Evolutionary conservation across 2,113 vertebrate species (phyloP).

Genomic region (Cottus gobio): DNA sequence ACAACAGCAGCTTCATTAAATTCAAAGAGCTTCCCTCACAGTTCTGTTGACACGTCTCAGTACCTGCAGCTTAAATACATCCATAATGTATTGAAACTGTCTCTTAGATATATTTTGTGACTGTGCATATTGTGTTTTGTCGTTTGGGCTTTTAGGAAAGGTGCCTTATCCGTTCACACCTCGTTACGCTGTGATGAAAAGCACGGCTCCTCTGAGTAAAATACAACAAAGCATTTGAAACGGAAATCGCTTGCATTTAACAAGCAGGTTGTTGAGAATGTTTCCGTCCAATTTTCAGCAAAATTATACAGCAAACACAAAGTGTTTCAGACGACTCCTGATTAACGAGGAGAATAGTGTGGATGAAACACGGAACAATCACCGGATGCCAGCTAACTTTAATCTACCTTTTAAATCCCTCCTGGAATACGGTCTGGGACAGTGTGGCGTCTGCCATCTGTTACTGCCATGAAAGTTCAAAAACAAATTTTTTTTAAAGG

Average conservation of each 20-base stretch:
- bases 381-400: slow-evolving; percentile 32
- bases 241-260: slow-evolving; percentile 5
- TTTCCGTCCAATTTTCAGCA: slow-evolving; percentile 11
- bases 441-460: slow-evolving; percentile 34
- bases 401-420: slow-evolving; percentile 49
- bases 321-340: slow-evolving; percentile 11
- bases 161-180: slow-evolving; percentile 1
- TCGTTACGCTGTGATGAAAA: background rate
- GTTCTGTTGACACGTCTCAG: slow-evolving; percentile 38
- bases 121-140: background rate
- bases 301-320: slow-evolving; percentile 31
- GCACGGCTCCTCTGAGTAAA: background rate
- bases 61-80: slow-evolving; percentile 24
- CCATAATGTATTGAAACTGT: slow-evolving; percentile 6
- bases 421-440: slow-evolving; percentile 18
- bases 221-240: background rate
- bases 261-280: background rate
- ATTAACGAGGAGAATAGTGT: slow-evolving; percentile 23
- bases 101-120: slow-evolving; percentile 1
- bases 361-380: slow-evolving; percentile 20
- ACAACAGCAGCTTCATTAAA: slow-evolving; percentile 63
- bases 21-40: slow-evolving; percentile 40
- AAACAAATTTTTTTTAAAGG: slow-evolving; percentile 5
- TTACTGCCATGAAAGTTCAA: slow-evolving; percentile 32
- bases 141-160: background rate